Base-by-base conservation (phyloP, 2,113 vertebrate species). In the Thryonomys swinderianus region DNA sequence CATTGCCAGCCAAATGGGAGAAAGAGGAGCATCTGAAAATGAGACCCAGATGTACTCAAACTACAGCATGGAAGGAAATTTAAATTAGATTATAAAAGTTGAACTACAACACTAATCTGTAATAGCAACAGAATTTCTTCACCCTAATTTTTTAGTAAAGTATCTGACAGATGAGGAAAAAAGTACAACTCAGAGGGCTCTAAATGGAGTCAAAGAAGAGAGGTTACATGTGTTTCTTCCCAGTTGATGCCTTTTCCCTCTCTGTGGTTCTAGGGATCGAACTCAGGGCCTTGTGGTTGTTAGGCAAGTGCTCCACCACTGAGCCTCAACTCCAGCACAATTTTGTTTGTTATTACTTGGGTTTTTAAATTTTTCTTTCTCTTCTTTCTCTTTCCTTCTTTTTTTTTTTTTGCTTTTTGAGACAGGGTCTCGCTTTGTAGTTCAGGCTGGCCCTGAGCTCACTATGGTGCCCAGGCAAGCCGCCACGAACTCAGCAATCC, bases 11-110 rank as follows among this genome's bases (percentile, higher is more conserved):
- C 42, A 80, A 40, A 21, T 79, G 62, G 62, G 71, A 90, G 3
- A 18, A 85, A 88, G 32, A 90, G 40, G 45, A 83, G 27, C 23
- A 20, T 71, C 23, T 73, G 62, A 91, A 78, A 86, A 67, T 61
- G 53, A 94, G 82, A 40, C 53, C 64, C 85, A 83, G 80, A 55
- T 94, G 92, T 69, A 93, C 37, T 92, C 53, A 79, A 59, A 90
- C 32, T 92, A 53, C 21, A 76, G 30, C 11, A 62, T 59, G 17
- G 66, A 32, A 94, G 32, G 37, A 76, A 90, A 45, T 92, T 30
- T 79, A 61, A 93, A 90, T 51, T 86, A 88, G 27, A n/a, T 30
- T 55, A 69, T 57, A 82, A 94, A 79, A 62, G 37, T 13, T 66
- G 23, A 40, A 90, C 34, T 95, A 3, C 85, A 80, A 97, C 87